These are phyloP conservation scores for Mormoops blainvillei DNA, from an alignment of 2,113 vertebrate genomes.

Conservation along the genomic window DNA sequence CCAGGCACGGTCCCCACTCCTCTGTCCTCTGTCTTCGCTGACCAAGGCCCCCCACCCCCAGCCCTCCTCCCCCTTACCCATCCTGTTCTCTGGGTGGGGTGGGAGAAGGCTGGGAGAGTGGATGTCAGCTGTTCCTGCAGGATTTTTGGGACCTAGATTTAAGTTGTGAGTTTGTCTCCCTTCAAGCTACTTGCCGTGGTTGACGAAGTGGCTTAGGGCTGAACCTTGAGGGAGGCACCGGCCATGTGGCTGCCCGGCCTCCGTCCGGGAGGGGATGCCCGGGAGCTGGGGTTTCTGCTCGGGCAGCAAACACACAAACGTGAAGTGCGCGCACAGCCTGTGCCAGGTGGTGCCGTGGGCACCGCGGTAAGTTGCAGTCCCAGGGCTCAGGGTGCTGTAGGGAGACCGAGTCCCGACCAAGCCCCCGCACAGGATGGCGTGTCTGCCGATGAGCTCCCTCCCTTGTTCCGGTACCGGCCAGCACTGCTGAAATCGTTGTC, in stretches of 20 bases:
- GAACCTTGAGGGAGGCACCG: accelerated
- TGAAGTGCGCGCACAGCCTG: too few species aligned
- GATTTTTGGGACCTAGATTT: background rate
- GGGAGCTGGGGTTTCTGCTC: too few species aligned
- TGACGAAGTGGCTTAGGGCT: background rate
- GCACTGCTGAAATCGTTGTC: background rate
- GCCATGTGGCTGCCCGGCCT: background rate
- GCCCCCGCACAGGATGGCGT: too few species aligned
- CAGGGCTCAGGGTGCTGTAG: too few species aligned
- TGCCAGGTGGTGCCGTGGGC: too few species aligned
- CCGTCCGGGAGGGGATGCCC: background rate
- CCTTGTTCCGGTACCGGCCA: too few species aligned
- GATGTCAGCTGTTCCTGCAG: background rate
- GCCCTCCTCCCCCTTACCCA: too few species aligned
- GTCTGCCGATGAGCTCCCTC: background rate
- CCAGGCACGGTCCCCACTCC: background rate
- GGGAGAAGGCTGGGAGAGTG: background rate
- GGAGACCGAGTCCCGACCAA: too few species aligned
- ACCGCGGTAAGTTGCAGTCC: too few species aligned
- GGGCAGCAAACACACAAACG: too few species aligned
- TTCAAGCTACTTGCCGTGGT: background rate
- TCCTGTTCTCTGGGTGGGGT: too few species aligned
- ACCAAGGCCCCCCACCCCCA: background rate
- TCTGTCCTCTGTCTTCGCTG: too few species aligned
- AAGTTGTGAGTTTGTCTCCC: background rate